Evolutionary conservation across 2,797 vertebrate genomes (phyloP).

Genomic region (Leptodactylus fallax): DNA sequence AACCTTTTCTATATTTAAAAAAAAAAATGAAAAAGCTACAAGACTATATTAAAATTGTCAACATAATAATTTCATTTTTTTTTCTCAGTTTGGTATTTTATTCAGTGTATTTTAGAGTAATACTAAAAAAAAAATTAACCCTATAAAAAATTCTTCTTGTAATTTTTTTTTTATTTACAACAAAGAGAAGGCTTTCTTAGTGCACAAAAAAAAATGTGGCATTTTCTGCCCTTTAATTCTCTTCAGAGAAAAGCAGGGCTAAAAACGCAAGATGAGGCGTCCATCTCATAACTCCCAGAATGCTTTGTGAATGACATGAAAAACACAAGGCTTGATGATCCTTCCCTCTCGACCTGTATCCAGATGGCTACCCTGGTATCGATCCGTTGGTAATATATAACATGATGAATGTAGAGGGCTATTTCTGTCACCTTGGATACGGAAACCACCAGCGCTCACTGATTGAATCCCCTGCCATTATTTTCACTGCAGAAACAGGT

Average conservation of each 20-base stretch:
- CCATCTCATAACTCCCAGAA: constrained; percentile 55
- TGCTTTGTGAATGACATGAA: constrained; percentile 56
- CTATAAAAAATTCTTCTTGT: not conserved
- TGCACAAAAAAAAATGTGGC: constrained; percentile 13
- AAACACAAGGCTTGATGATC: constrained; percentile 55
- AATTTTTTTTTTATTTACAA: constrained; percentile 7
- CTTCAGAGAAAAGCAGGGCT: constrained; percentile 26
- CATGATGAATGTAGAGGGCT: constrained; percentile 59
- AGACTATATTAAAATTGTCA: not conserved
- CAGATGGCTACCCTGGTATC: constrained; percentile 61
- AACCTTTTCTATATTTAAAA: no score
- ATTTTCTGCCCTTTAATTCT: constrained; percentile 54
- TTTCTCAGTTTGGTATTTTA: not conserved
- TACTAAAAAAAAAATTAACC: not conserved
- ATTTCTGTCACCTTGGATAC: constrained; percentile 64
- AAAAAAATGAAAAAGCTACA: not conserved
- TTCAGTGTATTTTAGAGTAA: not conserved
- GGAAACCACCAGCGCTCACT: constrained; percentile 51
- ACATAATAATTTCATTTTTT: not conserved
- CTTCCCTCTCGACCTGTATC: constrained; percentile 63
- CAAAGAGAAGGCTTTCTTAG: not conserved
- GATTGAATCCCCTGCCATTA: constrained; percentile 63
- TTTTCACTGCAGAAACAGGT: constrained; percentile 58
- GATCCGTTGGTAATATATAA: constrained; percentile 61
- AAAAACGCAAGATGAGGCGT: constrained; percentile 36